phyloP scores from a whole-genome alignment of 2,888 invertebrate genomes.

The Notodonta ziczac region DNA sequence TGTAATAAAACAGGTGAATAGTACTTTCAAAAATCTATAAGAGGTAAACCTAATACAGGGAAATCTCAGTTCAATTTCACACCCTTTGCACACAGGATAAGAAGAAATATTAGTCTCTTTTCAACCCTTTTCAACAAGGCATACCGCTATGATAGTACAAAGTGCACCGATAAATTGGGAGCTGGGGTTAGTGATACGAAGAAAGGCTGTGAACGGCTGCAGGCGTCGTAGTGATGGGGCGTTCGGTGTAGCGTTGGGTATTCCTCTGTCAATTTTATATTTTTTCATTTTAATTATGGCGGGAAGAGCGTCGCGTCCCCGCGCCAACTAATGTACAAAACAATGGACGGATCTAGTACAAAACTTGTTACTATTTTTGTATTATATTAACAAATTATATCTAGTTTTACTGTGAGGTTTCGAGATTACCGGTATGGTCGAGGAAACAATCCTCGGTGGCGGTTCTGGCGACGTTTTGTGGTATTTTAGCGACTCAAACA shows the following conservation, averaged over 20 bases:
- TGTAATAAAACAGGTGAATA: too few species aligned
- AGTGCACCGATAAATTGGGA: neutral
- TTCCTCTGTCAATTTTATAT: constrained; percentile 17
- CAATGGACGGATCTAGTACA: constrained; percentile 78
- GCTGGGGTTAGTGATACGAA: constrained; percentile 1
- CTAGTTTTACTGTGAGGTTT: constrained; percentile 68
- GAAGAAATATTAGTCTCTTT: too few species aligned
- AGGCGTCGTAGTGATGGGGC: neutral
- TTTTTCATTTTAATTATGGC: constrained; percentile 33
- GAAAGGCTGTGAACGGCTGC: constrained; percentile 31
- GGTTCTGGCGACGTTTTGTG: constrained; percentile 6
- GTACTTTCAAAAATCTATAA: too few species aligned
- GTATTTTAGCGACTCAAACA: constrained; percentile 33
- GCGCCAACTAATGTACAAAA: constrained; percentile 76
- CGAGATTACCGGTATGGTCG: constrained; percentile 53
- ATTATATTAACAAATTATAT: constrained; percentile 75
- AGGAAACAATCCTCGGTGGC: constrained; percentile 34
- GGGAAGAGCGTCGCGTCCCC: constrained; percentile 54
- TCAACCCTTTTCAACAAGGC: too few species aligned
- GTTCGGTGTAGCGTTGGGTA: constrained; percentile 2
- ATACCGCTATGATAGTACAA: too few species aligned
- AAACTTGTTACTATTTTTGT: constrained; percentile 84
- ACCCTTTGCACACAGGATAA: too few species aligned
- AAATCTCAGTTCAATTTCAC: too few species aligned
- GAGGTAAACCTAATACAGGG: too few species aligned